Evolutionary conservation across 2,797 vertebrate genomes (phyloP).

Genomic region (Enteromius unitaeniatus): DNA sequence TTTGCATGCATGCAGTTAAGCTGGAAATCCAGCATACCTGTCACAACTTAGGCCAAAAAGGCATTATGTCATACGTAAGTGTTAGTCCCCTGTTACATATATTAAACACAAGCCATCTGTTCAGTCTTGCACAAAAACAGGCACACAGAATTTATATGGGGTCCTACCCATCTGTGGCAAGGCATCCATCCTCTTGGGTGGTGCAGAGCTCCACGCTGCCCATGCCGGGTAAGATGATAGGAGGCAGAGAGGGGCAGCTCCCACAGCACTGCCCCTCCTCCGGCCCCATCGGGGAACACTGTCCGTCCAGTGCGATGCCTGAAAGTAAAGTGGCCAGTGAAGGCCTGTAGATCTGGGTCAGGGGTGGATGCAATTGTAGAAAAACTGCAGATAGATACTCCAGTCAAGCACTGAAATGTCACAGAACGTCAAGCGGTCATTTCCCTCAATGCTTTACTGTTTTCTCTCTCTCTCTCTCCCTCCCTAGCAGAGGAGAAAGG

Average conservation of each 20-base stretch:
- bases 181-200: constrained; percentile 66
- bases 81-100: background rate
- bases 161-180: constrained; percentile 74
- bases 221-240: constrained; percentile 63
- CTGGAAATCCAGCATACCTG: background rate
- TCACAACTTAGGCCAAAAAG: background rate
- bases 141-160: background rate
- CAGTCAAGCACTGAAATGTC: background rate
- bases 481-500: constrained; percentile 84
- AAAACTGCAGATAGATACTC: constrained; percentile 25
- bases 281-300: constrained; percentile 67
- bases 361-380: constrained; percentile 32
- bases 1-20: background rate
- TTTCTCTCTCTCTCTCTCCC: constrained; percentile 71
- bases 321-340: constrained; percentile 45
- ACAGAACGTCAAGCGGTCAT: constrained; percentile 14
- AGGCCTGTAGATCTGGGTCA: constrained; percentile 30
- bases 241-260: constrained; percentile 66
- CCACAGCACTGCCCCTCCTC: constrained; percentile 73
- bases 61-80: background rate
- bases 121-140: constrained; percentile 30
- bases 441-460: constrained; percentile 69
- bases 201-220: constrained; percentile 70
- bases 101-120: background rate
- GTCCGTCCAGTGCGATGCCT: constrained; percentile 75